Base-by-base conservation (phyloP, 2,888 invertebrate species). In the Lochmaea crataegi region DNA sequence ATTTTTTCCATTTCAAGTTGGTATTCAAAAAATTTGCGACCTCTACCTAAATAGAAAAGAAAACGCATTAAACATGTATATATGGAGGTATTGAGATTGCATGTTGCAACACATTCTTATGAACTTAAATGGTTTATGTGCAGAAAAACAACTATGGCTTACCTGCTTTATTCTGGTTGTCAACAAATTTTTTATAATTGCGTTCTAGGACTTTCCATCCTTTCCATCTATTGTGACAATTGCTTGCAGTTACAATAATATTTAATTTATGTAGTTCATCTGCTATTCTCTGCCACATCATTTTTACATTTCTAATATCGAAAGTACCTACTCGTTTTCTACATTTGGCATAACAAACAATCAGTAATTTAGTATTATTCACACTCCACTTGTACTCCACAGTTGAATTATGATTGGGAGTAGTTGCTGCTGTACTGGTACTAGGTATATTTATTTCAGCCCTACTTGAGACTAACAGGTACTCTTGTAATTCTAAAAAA, bases 271-370 rank as follows among this genome's bases (percentile, higher is more conserved):
- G 48, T 48, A 48, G 48, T 48, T 48, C n/a, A 48, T 48, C n/a
- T 48, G 48, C 48, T 48, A 48, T 48, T 48, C 48, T 48, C 48
- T 48, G 48, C 48, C 48, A 48, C 48, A 48, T 48, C 48, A 48
- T 48, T 48, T 48, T 48, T 2, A 48, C n/a, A 48, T 48, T 48
- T 48, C 48, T n/a, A n/a, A 48, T 48, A n/a, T 48, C 48, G 6
- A 48, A 48, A 48, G n/a, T 42, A 42, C 42, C 42, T 42, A 42
- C 42, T 42, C 42, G 42, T 53, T 53, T 53, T 53, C 42, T 42
- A 42, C 42, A 42, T 42, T 42, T 42, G 4, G 42, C 42, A 5
- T 42, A 42, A 42, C 42, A 42, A 42, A 12, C 42, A 42, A 42
- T 42, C 12, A 42, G 4, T 42, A 42, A 42, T 42, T 42, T 42